phyloP scores from a whole-genome alignment of 2,797 vertebrate genomes.

The Micrastur ruficollis region DNA sequence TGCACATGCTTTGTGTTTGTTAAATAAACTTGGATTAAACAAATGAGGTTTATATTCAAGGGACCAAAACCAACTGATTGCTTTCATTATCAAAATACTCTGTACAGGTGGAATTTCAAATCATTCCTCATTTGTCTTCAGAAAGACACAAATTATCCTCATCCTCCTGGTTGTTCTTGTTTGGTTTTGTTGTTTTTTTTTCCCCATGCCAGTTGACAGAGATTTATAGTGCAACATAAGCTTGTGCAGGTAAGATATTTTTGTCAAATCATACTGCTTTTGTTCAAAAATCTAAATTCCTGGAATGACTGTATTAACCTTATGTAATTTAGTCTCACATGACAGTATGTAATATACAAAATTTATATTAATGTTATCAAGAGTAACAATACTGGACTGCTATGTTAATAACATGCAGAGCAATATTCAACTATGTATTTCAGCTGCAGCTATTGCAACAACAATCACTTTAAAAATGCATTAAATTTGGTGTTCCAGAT shows the following conservation, averaged over 20 bases:
- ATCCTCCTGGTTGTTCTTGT: background rate
- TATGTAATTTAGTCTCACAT: background rate
- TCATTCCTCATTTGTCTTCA: background rate
- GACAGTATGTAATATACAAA: background rate
- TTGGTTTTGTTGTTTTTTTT: background rate
- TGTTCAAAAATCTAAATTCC: background rate
- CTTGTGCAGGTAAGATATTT: background rate
- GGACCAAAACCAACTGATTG: background rate
- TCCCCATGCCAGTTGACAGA: background rate
- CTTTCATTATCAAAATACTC: background rate
- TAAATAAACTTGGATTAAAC: background rate
- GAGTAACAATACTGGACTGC: background rate
- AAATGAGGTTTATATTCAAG: background rate
- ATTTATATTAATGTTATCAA: background rate
- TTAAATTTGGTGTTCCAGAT: background rate
- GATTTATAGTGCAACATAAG: background rate
- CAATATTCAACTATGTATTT: background rate
- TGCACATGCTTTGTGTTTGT: background rate
- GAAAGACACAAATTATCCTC: background rate
- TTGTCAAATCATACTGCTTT: background rate
- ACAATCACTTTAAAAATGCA: background rate
- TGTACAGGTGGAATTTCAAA: background rate
- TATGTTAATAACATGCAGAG: background rate
- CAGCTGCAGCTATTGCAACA: background rate
- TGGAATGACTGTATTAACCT: background rate